Evolutionary conservation across 2,113 vertebrate genomes (phyloP).

Genomic region (Mesembrinibis cayennensis): DNA sequence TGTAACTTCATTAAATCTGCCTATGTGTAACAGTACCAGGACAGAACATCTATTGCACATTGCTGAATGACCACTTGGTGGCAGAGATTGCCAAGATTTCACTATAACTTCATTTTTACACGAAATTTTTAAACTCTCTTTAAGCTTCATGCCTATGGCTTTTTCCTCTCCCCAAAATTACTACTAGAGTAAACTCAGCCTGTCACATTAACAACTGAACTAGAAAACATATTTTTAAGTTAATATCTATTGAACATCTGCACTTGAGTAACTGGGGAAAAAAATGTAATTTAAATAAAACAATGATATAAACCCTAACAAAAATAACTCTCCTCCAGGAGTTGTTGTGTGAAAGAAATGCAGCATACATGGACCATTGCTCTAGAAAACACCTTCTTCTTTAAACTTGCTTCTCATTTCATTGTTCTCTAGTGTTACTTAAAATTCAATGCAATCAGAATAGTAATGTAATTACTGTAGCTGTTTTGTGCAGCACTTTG

Average conservation of each 20-base stretch:
- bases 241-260: background rate
- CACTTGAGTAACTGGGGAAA: background rate
- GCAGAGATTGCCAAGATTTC: constrained; percentile 51
- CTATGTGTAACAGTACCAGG: background rate
- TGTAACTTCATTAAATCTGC: background rate
- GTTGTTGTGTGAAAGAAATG: background rate
- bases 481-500: background rate
- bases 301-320: background rate
- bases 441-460: background rate
- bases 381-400: background rate
- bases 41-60: background rate
- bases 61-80: constrained; percentile 59
- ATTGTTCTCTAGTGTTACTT: background rate
- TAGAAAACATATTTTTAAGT: background rate
- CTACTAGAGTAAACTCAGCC: background rate
- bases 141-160: background rate
- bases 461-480: background rate
- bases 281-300: background rate
- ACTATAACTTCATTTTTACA: background rate
- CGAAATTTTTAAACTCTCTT: background rate
- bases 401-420: background rate
- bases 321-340: background rate
- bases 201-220: background rate
- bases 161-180: background rate
- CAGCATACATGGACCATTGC: background rate